Evolutionary conservation across 1,140 invertebrate species (phyloP), one percentile per base, ranked within the genome.

Genomic region (Drosophila nikananu): DNA sequence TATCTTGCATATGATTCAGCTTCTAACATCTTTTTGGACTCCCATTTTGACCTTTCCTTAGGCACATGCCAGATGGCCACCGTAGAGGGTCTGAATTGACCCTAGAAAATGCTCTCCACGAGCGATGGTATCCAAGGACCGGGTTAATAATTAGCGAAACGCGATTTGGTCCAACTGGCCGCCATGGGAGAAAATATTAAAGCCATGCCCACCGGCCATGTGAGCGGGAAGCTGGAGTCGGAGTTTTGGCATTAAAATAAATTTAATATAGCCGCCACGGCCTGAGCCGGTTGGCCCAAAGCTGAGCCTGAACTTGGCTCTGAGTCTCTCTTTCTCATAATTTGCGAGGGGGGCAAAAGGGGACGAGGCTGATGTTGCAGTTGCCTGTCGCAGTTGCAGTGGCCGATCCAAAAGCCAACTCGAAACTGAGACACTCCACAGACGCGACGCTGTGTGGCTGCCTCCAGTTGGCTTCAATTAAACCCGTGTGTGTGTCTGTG

Each of bases 251-350:
- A 90, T 90, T 90, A 91, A 90, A 90, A 90, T 90, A 80, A 90
- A 90, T 86, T 82, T 90, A 90, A 90, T 90, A 90, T 90, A 79
- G 74, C 78, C 75, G 64, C 70, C 78, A 54, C 63, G 46, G 71
- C 44, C 64, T 41, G 27, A 86, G 83, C 79, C 83, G 83, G 82
- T 86, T 84, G 73, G 65, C 48, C 79, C 52, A 75, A 61, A 58
- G 35, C 51, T 81, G 68, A 80, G 84, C 74, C 86, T 90, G 86
- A 89, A 90, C 86, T 90, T 90, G 81, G 86, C 86, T 73, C 21
- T 48, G 70, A 51, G 74, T 61, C 74, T 59, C 54, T 54, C 75
- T 62, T 19, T 55, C 76, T 90, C 86, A 90, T 90, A 90, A 90
- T 90, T 90, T 80, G 86, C 86, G 81, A 78, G 64, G 72, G 51